Base-by-base conservation (phyloP, 2,888 invertebrate species). In the Cyrtodaria siliqua region DNA sequence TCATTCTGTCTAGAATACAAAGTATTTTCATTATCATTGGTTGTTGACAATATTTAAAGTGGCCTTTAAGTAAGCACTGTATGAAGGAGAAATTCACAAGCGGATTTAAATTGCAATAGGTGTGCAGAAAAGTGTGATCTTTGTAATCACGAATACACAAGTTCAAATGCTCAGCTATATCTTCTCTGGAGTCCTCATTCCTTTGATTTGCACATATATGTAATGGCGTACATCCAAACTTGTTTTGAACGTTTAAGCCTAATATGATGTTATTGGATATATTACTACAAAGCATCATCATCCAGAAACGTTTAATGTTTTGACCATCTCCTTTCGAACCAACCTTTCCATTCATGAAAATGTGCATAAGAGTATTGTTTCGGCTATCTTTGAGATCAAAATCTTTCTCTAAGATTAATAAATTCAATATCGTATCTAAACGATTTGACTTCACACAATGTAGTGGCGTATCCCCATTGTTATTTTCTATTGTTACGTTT, bases 131-230 rank as follows among this genome's bases (percentile, higher is more conserved):
- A 29, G 24, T 53, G 42, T 42, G 6, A 20, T 24, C 24, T 12
- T 38, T n/a, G 23, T 53, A n/a, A 24, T 63, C 63, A 20, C 2
- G n/a, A 8, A 53, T 2, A 52, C 52, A 23, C 2, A 26, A 2
- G 23, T 63, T 53, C 18, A 63, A 23, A 27, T 53, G 16, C 6
- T 26, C n/a, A n/a, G n/a, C n/a, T n/a, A n/a, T n/a, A n/a, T n/a
- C n/a, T n/a, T n/a, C n/a, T n/a, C n/a, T n/a, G n/a, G n/a, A n/a
- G n/a, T n/a, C n/a, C n/a, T n/a, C n/a, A n/a, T n/a, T n/a, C n/a
- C n/a, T n/a, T n/a, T n/a, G n/a, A n/a, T n/a, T n/a, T n/a, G 63
- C 63, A 27, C 42, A 40, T 1, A 53, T 53, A 23, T 63, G 63
- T 26, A 63, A 53, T 16, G 44, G 40, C 1, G 63, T 63, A 16